Base-by-base conservation (phyloP, 1,140 invertebrate species). In the Drosophila rufa region DNA sequence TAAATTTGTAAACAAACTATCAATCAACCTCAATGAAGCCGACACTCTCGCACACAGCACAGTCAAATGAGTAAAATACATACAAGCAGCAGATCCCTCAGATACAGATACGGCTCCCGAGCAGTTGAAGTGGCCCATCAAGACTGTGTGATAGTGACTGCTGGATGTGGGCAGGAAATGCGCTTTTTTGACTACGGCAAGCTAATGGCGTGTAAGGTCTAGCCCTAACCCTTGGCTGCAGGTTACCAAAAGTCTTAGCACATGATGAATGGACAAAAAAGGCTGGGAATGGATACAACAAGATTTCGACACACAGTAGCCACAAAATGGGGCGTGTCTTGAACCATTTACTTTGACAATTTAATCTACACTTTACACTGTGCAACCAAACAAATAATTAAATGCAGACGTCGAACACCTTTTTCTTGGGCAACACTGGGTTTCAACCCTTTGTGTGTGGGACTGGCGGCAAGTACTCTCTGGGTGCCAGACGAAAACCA, bases 1-100 rank as follows among this genome's bases (percentile, higher is more conserved):
- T 77, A 71, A 86, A 75, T 85, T 85, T 86, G 82, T 86, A 85
- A 85, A 86, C 82, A 85, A 85, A 86, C 82, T 85, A 85, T 85
- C 82, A 85, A 85, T 85, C 82, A 85, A 81, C 75, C 75, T 42
- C 76, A 85, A 81, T 74, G 64, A 70, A 77, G 53, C 51, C 58
- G 74, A 64, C 57, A 48, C 36, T 57, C 36, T 46, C 19, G 40
- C 48, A 78, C 51, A 58, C 50, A 60, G 30, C 48, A 43, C 50
- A 79, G 46, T 59, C 55, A 75, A 40, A 69, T 75, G 66, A 69
- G 67, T 56, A 59, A 46, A 68, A 75, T 42, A 67, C 61, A 70
- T 70, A 74, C 56, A 30, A 47, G 33, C 43, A 65, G 46, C 40
- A 69, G 65, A 71, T 69, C 50, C 68, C 68, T 36, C 51, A 61